These are phyloP conservation scores for Petrolisthes cinctipes DNA, from an alignment of 2,888 invertebrate species.

Conservation along the genomic window DNA sequence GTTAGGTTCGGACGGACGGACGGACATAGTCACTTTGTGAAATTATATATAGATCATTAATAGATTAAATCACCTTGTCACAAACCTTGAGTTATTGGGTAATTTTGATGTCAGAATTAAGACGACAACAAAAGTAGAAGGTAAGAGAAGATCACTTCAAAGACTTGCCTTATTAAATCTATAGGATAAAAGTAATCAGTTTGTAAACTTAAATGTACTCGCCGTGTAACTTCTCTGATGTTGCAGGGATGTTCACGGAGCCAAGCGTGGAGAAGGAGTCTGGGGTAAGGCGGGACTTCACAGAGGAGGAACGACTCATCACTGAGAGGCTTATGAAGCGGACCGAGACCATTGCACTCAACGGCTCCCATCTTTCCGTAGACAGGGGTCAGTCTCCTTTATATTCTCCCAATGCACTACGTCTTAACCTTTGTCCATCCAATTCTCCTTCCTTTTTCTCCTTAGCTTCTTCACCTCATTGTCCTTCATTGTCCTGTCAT, in stretches of 20 bases:
- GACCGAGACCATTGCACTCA: constrained; percentile 69
- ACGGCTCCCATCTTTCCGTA: constrained; percentile 59
- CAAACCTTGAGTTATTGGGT: no score
- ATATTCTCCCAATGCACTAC: constrained; percentile 3
- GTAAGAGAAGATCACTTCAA: no score
- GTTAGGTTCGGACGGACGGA: no score
- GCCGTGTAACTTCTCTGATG: no score
- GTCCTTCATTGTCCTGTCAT: background rate
- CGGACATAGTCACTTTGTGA: no score
- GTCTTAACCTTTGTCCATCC: background rate
- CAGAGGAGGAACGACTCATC: constrained; percentile 83
- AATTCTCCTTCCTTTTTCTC: background rate
- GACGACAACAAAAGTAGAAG: no score
- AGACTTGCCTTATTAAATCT: no score
- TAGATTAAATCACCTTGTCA: no score
- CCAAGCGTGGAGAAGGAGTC: constrained; percentile 70
- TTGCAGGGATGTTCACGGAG: constrained; percentile 61
- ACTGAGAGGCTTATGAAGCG: constrained; percentile 81
- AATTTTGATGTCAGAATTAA: no score
- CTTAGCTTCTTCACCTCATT: constrained; percentile 23
- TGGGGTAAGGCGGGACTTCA: constrained; percentile 80
- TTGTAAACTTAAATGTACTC: no score
- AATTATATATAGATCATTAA: no score
- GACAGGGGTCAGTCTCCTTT: constrained; percentile 49
- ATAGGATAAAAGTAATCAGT: no score